Conservation (phyloP, 2,113 vertebrate species). For the Argyrosomus japonicus region DNA sequence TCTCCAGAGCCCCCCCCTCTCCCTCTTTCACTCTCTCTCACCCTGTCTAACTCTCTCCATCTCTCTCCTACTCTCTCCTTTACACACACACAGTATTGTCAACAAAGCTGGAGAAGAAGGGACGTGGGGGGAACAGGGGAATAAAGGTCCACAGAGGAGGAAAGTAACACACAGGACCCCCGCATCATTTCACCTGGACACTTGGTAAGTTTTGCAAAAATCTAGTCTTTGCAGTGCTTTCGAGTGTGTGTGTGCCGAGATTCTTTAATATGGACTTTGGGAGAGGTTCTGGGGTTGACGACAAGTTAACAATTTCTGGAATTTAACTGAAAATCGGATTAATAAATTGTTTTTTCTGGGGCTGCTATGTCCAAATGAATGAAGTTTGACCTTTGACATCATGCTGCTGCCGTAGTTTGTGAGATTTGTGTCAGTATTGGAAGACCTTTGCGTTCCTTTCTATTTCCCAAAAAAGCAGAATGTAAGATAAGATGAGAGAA, state of each 20-base stretch:
- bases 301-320: constrained; percentile 6
- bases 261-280: neutral
- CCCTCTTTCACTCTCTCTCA: constrained; percentile 79
- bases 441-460: constrained; percentile 6
- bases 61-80: constrained; percentile 74
- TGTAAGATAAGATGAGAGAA: neutral
- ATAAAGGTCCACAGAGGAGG: constrained; percentile 69
- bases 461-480: neutral
- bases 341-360: neutral
- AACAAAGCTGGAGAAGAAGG: constrained; percentile 82
- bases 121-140: constrained; percentile 65
- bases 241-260: neutral
- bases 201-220: constrained; percentile 75
- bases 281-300: neutral
- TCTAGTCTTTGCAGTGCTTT: neutral
- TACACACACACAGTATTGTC: constrained; percentile 75
- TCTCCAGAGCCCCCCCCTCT: constrained; percentile 80
- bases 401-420: constrained; percentile 1
- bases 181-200: constrained; percentile 48
- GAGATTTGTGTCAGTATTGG: constrained; percentile 22
- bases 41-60: constrained; percentile 80
- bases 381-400: constrained; percentile 70
- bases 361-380: neutral
- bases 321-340: neutral
- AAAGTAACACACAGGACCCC: constrained; percentile 60